These are phyloP conservation scores for Brachylomia viminalis DNA, from an alignment of 2,888 invertebrate species.

Conservation along the genomic window DNA sequence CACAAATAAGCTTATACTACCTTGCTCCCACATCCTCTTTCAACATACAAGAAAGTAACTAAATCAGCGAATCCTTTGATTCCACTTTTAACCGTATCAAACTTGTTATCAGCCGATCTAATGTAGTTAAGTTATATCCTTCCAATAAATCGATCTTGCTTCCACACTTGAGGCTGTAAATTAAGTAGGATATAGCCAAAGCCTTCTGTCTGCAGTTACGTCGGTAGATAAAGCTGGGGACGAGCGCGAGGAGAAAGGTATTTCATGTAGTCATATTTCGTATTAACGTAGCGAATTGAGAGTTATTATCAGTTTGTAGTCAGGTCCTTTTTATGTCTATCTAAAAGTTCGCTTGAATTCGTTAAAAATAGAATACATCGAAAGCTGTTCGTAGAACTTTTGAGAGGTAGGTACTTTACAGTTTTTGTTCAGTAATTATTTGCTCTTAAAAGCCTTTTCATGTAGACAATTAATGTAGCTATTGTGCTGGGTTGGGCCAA, in stretches of 20 bases:
- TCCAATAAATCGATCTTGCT: constrained; percentile 61
- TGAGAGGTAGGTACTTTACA: constrained; percentile 12
- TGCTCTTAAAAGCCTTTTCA: constrained; percentile 49
- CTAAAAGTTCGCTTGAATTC: constrained; percentile 15
- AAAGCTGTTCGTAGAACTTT: constrained; percentile 21
- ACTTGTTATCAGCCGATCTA: constrained; percentile 54
- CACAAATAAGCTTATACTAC: not conserved
- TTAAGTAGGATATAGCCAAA: constrained; percentile 55
- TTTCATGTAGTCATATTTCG: constrained; percentile 58
- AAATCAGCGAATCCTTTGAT: constrained; percentile 41
- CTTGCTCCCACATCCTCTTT: not conserved
- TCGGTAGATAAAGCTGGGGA: constrained; percentile 47
- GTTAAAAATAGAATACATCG: constrained; percentile 14
- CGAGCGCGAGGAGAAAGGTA: constrained; percentile 29
- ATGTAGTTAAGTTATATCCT: constrained; percentile 52
- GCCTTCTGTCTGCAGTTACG: constrained; percentile 47
- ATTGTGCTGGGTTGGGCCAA: constrained; percentile 33
- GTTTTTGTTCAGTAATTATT: constrained; percentile 29
- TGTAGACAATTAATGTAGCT: constrained; percentile 38
- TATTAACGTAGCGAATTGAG: constrained; percentile 32
- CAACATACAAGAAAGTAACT: constrained; percentile 39
- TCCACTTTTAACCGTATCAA: constrained; percentile 47
- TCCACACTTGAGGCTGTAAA: constrained; percentile 54
- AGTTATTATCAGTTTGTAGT: constrained; percentile 16
- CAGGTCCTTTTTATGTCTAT: not conserved